Evolutionary conservation across 2,888 invertebrate genomes (phyloP), one percentile per base, ranked within the genome.

Genomic region (Andricus curvator): DNA sequence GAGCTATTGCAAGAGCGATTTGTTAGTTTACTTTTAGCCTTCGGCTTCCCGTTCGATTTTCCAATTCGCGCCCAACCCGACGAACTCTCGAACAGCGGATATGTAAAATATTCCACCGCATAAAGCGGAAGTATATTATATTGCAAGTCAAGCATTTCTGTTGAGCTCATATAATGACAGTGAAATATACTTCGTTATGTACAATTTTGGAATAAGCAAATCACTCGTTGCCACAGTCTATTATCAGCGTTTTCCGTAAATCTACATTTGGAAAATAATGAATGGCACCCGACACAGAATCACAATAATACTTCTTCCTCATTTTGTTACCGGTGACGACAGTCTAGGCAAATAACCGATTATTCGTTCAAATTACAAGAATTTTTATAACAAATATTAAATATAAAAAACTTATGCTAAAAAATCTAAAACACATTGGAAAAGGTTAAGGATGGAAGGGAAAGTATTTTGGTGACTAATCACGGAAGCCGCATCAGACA

Each of bases 11-110:
- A 44, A 22, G 44, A 44, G 22, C 22, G 67, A 67, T 67, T 67
- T 67, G 67, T 67, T 67, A 68, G 44, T 68, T 68, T 68, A 68
- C 44, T 37, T 68, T 41, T 68, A 68, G 44, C 44, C 37, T 44
- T 68, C 17, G 44, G 41, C 44, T 48, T 68, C 8, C 17, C 68
- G 44, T 25, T 68, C 25, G 13, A 68, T 68, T 68, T 68, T 48
- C 68, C 68, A 68, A 68, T 68, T 44, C 25, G 68, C 68, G 44
- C 68, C 68, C 68, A 25, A 44, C 44, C n/a, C 25, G 68, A 44
- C 5, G 44, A 68, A 15, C 25, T 48, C 17, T 48, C 15, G 15
- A 68, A 44, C 22, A 48, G 22, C 44, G 68, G 41, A 66, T 66
- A 44, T 68, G 44, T 44, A 68, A 68, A 68, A 22, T 68, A 44